These are phyloP conservation scores for Monomorium pharaonis DNA, from an alignment of 1,140 invertebrate genomes.

Conservation along the genomic window DNA sequence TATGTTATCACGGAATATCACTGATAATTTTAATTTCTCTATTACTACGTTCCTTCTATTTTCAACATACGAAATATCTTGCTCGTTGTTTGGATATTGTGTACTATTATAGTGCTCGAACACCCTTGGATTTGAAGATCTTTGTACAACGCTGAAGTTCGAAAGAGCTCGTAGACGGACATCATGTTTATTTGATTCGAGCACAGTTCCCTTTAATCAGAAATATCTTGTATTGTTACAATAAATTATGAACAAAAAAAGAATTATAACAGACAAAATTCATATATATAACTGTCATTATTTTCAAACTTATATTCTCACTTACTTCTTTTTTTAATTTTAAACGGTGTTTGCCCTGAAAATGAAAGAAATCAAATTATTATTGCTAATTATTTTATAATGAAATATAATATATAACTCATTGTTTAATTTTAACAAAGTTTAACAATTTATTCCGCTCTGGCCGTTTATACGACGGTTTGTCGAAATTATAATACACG, in stretches of 20 bases:
- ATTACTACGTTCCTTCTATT: neutral
- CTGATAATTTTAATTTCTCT: constrained; percentile 31
- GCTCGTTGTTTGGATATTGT: neutral
- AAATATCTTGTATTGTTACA: neutral
- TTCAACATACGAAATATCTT: neutral
- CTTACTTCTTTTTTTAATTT: constrained; percentile 7
- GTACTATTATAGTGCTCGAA: neutral
- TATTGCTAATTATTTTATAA: neutral
- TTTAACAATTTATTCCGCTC: neutral
- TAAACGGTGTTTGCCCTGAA: neutral
- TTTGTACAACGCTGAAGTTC: constrained; percentile 25
- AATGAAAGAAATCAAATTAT: constrained; percentile 22
- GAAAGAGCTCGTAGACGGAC: neutral
- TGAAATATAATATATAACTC: neutral
- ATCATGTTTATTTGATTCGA: neutral
- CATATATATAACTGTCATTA: neutral
- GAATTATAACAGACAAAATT: neutral
- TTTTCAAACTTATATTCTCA: neutral
- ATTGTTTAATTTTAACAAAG: neutral
- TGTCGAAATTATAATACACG: constrained; percentile 13
- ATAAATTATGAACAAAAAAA: neutral
- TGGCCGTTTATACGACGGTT: neutral
- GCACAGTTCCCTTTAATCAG: neutral
- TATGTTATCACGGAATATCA: constrained; percentile 63
- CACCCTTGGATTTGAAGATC: neutral